These are phyloP conservation scores for Muntiacus reevesi DNA, from an alignment of 2,113 vertebrate genomes.

Conservation along the genomic window DNA sequence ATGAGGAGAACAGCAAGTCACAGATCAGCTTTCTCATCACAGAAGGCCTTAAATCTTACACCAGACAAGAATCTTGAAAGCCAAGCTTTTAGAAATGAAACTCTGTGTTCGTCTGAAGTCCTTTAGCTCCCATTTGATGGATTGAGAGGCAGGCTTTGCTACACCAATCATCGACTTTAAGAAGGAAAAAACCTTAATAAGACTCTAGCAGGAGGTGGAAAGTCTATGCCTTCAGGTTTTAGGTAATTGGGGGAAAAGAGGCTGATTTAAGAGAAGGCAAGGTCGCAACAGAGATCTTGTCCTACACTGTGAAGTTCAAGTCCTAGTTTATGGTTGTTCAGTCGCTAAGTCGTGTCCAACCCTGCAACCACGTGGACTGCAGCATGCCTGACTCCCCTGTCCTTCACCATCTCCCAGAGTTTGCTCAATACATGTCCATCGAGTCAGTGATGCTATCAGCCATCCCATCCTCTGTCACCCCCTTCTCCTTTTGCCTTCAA, in stretches of 20 bases:
- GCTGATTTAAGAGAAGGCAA: no score
- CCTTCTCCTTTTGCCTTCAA: neutral
- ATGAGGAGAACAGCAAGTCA: neutral
- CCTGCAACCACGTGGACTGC: accelerated
- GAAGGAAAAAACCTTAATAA: neutral
- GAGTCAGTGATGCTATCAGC: neutral
- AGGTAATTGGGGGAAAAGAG: neutral
- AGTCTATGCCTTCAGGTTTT: neutral
- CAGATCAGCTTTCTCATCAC: neutral
- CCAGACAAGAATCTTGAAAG: neutral
- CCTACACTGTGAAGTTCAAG: neutral
- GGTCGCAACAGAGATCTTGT: accelerated
- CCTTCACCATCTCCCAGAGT: neutral
- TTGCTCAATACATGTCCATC: neutral
- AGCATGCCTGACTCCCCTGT: neutral
- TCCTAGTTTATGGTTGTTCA: neutral
- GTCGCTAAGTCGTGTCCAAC: neutral
- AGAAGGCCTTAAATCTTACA: neutral
- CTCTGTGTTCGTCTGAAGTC: neutral
- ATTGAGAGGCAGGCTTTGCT: neutral
- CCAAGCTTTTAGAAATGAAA: neutral
- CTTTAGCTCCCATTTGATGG: neutral
- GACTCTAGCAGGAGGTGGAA: neutral
- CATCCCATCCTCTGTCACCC: neutral
- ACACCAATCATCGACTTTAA: neutral